phyloP scores from a whole-genome alignment of 1,140 invertebrate genomes.

The Bemisia tabaci region DNA sequence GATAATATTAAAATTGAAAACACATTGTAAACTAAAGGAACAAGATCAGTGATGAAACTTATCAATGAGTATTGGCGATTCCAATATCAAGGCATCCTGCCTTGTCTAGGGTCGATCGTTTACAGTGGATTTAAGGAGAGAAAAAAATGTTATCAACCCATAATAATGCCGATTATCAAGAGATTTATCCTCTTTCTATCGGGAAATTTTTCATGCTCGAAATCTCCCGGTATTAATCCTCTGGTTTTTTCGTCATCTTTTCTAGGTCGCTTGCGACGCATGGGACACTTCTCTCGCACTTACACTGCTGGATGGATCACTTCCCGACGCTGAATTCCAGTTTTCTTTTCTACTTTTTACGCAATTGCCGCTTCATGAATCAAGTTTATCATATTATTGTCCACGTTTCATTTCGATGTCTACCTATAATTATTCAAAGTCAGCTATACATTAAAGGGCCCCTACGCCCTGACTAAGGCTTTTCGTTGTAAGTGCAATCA shows the following conservation, averaged over 20 bases:
- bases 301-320: background rate
- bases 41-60: no score
- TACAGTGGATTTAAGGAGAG: no score
- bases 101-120: no score
- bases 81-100: no score
- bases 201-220: no score
- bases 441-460: background rate
- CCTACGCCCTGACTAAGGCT: background rate
- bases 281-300: background rate
- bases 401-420: background rate
- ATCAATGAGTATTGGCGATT: no score
- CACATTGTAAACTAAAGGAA: no score
- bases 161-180: no score
- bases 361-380: background rate
- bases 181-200: no score
- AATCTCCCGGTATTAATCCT: no score
- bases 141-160: no score
- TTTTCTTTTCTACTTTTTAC: background rate
- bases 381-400: background rate
- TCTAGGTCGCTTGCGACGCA: background rate
- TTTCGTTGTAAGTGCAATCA: background rate
- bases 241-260: background rate
- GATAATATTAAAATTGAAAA: no score
- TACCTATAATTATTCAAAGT: background rate
- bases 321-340: background rate